These are phyloP conservation scores for Xerus rutilus DNA, from an alignment of 2,797 vertebrate genomes.

Conservation along the genomic window DNA sequence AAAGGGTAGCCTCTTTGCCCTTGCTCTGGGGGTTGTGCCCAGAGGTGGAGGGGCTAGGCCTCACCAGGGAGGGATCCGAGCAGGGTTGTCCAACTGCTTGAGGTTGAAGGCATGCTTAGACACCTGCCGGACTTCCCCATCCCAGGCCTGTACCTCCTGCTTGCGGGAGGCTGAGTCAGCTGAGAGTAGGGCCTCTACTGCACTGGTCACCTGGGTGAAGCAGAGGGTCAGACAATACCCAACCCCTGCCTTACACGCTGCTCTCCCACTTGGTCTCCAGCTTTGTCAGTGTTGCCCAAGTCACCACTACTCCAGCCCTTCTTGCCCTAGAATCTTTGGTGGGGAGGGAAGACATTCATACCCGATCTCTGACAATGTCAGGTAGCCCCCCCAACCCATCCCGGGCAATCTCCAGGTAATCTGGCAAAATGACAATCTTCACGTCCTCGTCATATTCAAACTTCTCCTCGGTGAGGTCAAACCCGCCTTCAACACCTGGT, in stretches of 20 bases:
- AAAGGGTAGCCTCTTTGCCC: background rate
- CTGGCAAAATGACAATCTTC: conserved; percentile 97
- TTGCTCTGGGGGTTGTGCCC: background rate
- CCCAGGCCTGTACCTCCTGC: conserved; percentile 98
- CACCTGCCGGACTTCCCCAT: conserved; percentile 97
- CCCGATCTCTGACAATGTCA: conserved; percentile 97
- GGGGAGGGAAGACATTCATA: conserved; percentile 79
- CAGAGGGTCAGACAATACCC: conserved; percentile 19
- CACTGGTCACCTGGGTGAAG: conserved; percentile 93
- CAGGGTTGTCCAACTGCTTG: conserved; percentile 96
- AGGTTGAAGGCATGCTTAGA: conserved; percentile 95
- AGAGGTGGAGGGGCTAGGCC: background rate
- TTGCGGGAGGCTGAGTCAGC: conserved; percentile 97
- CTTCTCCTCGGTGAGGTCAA: conserved; percentile 95
- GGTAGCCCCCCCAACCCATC: conserved; percentile 94
- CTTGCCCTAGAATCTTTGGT: background rate
- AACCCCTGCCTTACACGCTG: too few relatives aligned
- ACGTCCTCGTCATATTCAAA: conserved; percentile 97
- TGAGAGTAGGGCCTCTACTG: conserved; percentile 94
- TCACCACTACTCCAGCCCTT: background rate
- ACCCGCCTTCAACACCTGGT: conserved; percentile 97
- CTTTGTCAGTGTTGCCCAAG: background rate
- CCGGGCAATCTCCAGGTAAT: conserved; percentile 95
- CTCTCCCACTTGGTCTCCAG: background rate
- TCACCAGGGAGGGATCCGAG: conserved; percentile 98